phyloP scores from a whole-genome alignment of 1,140 invertebrate genomes.

The Oppia nitens region DNA sequence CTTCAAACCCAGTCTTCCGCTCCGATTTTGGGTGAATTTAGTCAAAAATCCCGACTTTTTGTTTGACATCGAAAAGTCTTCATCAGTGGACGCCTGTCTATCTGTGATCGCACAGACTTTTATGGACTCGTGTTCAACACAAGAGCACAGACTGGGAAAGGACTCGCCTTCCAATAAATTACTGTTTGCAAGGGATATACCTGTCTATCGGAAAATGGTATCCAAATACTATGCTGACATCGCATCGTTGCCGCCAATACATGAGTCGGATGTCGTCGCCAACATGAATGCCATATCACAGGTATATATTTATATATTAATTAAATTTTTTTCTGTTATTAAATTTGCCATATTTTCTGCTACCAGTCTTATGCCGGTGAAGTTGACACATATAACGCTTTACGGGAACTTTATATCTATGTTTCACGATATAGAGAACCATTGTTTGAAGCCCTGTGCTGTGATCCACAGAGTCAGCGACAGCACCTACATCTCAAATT shows the following conservation, averaged over 20 bases:
- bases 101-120: constrained; percentile 90
- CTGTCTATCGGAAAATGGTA: constrained; percentile 23
- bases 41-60: constrained; percentile 94
- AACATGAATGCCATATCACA: constrained; percentile 23
- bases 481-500: constrained; percentile 10
- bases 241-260: constrained; percentile 20
- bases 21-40: constrained; percentile 89
- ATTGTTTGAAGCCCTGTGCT: neutral
- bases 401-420: constrained; percentile 1
- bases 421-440: neutral
- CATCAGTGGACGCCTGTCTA: constrained; percentile 73
- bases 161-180: constrained; percentile 29
- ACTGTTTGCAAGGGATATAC: constrained; percentile 26
- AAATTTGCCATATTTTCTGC: too few species aligned
- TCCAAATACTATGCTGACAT: constrained; percentile 24
- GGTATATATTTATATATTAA: constrained; percentile 14
- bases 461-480: neutral
- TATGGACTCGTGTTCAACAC: constrained; percentile 52
- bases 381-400: neutral
- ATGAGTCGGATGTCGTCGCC: constrained; percentile 21
- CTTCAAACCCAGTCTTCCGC: neutral
- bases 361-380: neutral
- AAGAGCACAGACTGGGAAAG: constrained; percentile 17
- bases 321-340: too few species aligned
- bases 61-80: constrained; percentile 85